Base-by-base conservation (phyloP, 2,888 invertebrate species). In the Lasioglossum marginatum region DNA sequence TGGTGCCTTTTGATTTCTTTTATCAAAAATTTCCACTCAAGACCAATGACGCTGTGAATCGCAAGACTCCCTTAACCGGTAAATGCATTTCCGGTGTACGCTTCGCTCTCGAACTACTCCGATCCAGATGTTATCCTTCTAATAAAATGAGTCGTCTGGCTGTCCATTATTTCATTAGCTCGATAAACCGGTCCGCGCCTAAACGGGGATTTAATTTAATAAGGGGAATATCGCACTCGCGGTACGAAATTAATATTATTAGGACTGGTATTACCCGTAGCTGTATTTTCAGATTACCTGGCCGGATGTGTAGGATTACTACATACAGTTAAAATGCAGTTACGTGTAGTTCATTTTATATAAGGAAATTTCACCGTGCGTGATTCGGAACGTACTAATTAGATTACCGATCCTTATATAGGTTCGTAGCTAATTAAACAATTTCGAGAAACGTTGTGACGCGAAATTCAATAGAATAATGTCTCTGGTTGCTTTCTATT, bases 191-290 rank as follows among this genome's bases (percentile, higher is more conserved):
- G 10, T 19, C 66, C 19, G 34, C 34, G 83, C 23, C 52, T 16
- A 43, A 14, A 40, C 27, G 34, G 10, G 2, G 40, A 37, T 40
- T 78, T 43, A 40, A 34, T 66, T 66, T 66, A 66, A 31, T 66
- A 66, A 31, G 34, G 66, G 66, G 19, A 34, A 66, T 34, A 66
- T 66, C 66, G 66, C 71, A 31, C 43, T 37, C 19, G 31, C 63
- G 43, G 43, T 4, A 27, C 57, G 43, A 63, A 37, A 82, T 80
- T 79, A 80, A 82, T 80, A 82, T 82, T 34, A 63, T 63, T 27
- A 31, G 31, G 60, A 31, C 52, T 10, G 52, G 10, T 23, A 52
- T 52, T 52, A 52, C 52, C 23, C 14, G 23, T 52, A 19, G 52
- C 52, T 52, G 52, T 23, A 52, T 52, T 10, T 23, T 52, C 23